These are phyloP conservation scores for Dryobota labecula DNA, from an alignment of 2,888 invertebrate genomes.

Conservation along the genomic window DNA sequence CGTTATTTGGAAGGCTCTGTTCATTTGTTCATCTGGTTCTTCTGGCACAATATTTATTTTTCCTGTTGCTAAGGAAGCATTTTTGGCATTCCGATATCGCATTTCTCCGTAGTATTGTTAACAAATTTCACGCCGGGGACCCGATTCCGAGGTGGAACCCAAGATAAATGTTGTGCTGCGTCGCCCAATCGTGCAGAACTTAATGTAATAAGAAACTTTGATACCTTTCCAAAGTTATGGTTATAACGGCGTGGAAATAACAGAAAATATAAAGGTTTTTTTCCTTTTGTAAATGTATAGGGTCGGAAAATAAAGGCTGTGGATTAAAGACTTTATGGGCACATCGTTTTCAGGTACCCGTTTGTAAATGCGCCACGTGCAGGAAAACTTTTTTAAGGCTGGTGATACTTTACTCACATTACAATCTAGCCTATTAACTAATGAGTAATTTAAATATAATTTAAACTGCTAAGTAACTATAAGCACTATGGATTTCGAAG, in stretches of 20 bases:
- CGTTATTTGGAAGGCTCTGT: neutral
- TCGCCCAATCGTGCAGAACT: constrained; percentile 62
- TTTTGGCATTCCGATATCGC: constrained; percentile 57
- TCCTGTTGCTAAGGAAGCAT: constrained; percentile 28
- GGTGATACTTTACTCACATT: no score
- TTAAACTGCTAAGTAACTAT: no score
- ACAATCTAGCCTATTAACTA: no score
- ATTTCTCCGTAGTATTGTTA: constrained; percentile 62
- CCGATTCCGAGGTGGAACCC: constrained; percentile 20
- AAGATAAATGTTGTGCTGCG: constrained; percentile 57
- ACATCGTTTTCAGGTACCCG: neutral
- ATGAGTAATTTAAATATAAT: no score
- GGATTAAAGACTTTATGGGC: constrained; percentile 36
- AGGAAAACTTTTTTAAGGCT: no score
- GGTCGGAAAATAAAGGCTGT: constrained; percentile 19
- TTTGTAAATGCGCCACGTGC: constrained; percentile 5
- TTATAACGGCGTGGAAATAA: constrained; percentile 48
- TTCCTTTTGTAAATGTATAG: constrained; percentile 32
- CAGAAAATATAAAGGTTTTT: constrained; percentile 46
- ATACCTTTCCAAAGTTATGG: constrained; percentile 48
- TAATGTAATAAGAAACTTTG: constrained; percentile 64
- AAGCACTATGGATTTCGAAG: neutral
- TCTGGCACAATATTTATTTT: constrained; percentile 15
- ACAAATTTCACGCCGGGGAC: constrained; percentile 46
- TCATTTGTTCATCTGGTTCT: neutral